Evolutionary conservation across 2,797 vertebrate species (phyloP), one percentile per base, ranked within the genome.

Genomic region (Tiaroga cobitis): DNA sequence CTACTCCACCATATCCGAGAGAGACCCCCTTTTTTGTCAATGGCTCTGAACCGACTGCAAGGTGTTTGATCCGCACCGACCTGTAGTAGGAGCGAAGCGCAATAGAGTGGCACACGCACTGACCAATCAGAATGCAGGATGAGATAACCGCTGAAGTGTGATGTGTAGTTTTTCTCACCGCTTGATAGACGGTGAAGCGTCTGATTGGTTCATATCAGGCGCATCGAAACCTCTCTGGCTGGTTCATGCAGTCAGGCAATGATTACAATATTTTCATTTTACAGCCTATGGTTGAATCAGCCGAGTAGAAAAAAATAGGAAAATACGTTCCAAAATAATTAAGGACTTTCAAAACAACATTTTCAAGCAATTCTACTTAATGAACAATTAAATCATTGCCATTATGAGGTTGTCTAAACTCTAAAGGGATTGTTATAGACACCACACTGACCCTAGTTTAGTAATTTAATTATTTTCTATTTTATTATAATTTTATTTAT

Each of bases 1-100:
- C 80, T 87, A 84, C 85, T 87, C 88, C 87, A 86, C 87, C 87
- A 87, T 85, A 79, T 83, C 78, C 84, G 43, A 75, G 61, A 80
- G 70, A 81, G 67, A 82, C 37, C 39, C 81, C 39, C 43, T 63
- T 88, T 90, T 59, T 88, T 85, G 69, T 89, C 80, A 90, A 85
- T 81, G 87, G 87, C 82, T 86, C 67, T 83, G 43, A 85, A 86
- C 83, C 88, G 80, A 88, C 85, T 81, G 90, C 88, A 90, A 90
- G 88, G 88, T 90, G 90, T 84, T 88, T 86, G 87, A 81, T 82
- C 63, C 85, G 70, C 59, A 74, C 74, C 43, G 83, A 82, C 82
- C 82, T 84, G 78, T 82, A 82, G 79, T 83, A 83, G 51, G 7
- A 43, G 73, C 39, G 82, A 68, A 15, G 51, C 67, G 61, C 43